These are phyloP conservation scores for Pangasianodon hypophthalmus DNA, from an alignment of 2,113 vertebrate genomes.

Conservation along the genomic window DNA sequence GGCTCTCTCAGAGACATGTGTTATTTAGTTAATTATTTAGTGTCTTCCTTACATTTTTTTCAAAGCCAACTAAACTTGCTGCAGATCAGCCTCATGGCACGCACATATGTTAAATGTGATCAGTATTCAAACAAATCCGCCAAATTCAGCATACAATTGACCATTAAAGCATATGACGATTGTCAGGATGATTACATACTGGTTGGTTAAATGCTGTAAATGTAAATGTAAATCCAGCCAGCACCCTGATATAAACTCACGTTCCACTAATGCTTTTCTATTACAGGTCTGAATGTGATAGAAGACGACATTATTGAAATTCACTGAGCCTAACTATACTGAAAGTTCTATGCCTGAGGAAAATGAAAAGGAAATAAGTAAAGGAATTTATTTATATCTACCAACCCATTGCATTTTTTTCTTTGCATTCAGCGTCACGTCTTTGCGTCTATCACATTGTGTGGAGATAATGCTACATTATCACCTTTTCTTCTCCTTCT, in stretches of 20 bases:
- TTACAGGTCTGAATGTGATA: background rate
- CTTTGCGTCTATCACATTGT: background rate
- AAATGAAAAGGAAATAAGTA: background rate
- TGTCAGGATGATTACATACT: background rate
- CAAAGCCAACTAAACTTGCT: background rate
- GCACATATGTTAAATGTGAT: background rate
- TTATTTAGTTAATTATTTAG: too few species aligned
- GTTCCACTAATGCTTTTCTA: background rate
- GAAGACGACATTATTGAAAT: background rate
- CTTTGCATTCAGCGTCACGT: background rate
- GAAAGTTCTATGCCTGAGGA: background rate
- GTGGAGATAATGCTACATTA: background rate
- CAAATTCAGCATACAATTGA: background rate
- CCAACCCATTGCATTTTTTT: background rate
- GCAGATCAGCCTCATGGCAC: background rate
- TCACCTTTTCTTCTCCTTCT: background rate
- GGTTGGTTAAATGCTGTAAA: background rate
- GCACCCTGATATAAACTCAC: background rate
- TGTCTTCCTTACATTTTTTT: background rate
- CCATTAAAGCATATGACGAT: background rate
- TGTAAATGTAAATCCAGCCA: background rate
- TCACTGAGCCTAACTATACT: background rate
- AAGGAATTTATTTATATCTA: constrained; percentile 3
- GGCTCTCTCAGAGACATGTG: background rate
- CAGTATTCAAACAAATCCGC: background rate